Evolutionary conservation across 1,140 invertebrate genomes (phyloP), one percentile per base, ranked within the genome.

Genomic region (Drosophila arizonae): DNA sequence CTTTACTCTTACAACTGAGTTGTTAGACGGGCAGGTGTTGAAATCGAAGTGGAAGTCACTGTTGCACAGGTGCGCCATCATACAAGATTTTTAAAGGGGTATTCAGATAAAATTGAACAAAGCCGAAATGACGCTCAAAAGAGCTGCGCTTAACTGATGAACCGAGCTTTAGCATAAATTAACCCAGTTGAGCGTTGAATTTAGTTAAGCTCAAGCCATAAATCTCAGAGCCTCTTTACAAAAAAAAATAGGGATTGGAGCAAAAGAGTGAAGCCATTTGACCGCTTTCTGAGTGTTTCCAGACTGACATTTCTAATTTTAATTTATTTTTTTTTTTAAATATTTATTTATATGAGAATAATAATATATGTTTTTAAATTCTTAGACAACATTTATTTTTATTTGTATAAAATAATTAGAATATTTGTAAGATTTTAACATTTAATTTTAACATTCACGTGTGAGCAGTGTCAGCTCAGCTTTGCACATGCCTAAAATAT

Each of bases 1-100:
- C 55, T 33, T 68, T 60, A 50, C 41, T 68, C 56, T 72, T 68
- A 68, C 64, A 68, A 72, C 70, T 72, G 56, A 72, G 58, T 54
- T 26, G 64, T 67, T 58, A 60, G 69, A 26, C 63, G 15, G 54
- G 17, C 64, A 72, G 64, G 56, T 72, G 64, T 39, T 66, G 48
- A 26, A 36, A 60, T 41, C 60, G 64, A 30, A 54, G 48, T 55
- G 64, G 64, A 61, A 57, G 41, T 66, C 67, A 55, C 30, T 39
- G 70, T 41, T 61, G 69, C 55, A 68, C 56, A 68, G 64, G 70
- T 68, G 56, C 17, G 64, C 50, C 46, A 54, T 10, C 63, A 67
- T n/a, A 17, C n/a, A 60, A 48, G 30, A 72, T 72, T 61, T 60
- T 9, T 15, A 17, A 57, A 57, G 50, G 67, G 67, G 58, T 50